Evolutionary conservation across 37 sponge, comb jelly and placozoan genomes (phyloP).

Genomic region (Dysidea cf. avara): DNA sequence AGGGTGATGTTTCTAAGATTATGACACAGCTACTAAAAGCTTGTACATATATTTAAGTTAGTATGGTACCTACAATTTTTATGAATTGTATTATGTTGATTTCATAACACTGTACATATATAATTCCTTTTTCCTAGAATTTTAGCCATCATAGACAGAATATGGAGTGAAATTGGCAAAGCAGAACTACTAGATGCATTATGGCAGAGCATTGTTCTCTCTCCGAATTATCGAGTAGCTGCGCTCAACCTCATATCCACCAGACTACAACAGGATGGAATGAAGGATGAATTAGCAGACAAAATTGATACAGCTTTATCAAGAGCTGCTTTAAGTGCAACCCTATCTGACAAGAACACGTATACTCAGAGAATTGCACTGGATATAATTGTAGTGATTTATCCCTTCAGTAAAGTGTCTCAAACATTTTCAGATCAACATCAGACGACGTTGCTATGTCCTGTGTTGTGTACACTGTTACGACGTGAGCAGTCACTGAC

Average conservation of each 20-base stretch:
- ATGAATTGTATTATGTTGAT: too few species aligned
- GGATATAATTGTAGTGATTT: conserved; percentile 58
- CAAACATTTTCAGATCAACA: conserved; percentile 29
- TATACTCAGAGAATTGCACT: conserved; percentile 61
- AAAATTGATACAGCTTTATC: not conserved
- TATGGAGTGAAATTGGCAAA: too few species aligned
- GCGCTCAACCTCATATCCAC: conserved; percentile 36
- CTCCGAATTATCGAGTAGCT: conserved; percentile 35
- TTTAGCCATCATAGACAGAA: too few species aligned
- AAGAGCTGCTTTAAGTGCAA: conserved; percentile 54
- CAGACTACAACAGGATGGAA: conserved; percentile 44
- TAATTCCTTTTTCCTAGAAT: too few species aligned
- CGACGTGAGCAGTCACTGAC: conserved; percentile 81
- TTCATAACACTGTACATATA: too few species aligned
- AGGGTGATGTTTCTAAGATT: too few species aligned
- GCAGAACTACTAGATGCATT: conserved; percentile 44
- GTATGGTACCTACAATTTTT: too few species aligned
- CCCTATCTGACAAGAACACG: conserved; percentile 67
- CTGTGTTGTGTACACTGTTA: conserved; percentile 72
- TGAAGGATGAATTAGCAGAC: not conserved
- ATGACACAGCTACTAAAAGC: too few species aligned
- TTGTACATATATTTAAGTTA: too few species aligned
- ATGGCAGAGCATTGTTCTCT: conserved; percentile 52
- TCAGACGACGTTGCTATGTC: conserved; percentile 29
- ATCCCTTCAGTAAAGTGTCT: conserved; percentile 59